phyloP scores from a whole-genome alignment of 2,797 vertebrate species.

The Selene dorsalis region DNA sequence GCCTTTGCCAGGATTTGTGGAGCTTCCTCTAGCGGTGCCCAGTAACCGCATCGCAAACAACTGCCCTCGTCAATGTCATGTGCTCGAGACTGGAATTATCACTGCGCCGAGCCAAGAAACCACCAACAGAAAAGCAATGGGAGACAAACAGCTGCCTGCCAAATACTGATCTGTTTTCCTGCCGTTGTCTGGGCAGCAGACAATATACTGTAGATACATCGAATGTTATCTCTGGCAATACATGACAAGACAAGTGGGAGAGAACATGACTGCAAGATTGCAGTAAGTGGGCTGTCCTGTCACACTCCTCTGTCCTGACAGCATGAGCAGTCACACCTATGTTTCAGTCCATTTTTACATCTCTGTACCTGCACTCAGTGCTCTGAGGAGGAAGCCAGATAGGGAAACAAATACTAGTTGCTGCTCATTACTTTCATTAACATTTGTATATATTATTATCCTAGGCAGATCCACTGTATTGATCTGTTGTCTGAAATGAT shows the following conservation, averaged over 20 bases:
- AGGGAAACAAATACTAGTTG: not conserved
- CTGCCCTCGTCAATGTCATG: slow-evolving; percentile 43
- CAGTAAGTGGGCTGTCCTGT: slow-evolving; percentile 65
- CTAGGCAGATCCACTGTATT: not conserved
- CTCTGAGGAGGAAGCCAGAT: not conserved
- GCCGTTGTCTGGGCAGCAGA: slow-evolving; percentile 65
- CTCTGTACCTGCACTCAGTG: not conserved
- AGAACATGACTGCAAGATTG: slow-evolving; percentile 67
- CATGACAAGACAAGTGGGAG: slow-evolving; percentile 57
- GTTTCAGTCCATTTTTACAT: slow-evolving; percentile 31
- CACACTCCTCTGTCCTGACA: slow-evolving; percentile 52
- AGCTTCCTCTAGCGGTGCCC: not conserved
- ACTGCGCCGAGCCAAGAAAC: slow-evolving; percentile 41
- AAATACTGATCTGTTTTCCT: slow-evolving; percentile 63
- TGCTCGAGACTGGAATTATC: slow-evolving; percentile 46
- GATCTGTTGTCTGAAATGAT: not conserved
- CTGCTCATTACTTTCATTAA: not conserved
- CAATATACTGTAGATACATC: slow-evolving; percentile 41
- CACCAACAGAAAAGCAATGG: slow-evolving; percentile 45
- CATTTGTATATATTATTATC: not conserved
- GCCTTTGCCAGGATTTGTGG: not conserved
- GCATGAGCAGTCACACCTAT: slow-evolving; percentile 3
- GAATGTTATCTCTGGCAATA: slow-evolving; percentile 58
- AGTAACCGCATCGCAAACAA: slow-evolving; percentile 20
- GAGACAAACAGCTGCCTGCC: slow-evolving; percentile 56